These are phyloP conservation scores for Thereva unica DNA, from an alignment of 2,888 invertebrate genomes.

Conservation along the genomic window DNA sequence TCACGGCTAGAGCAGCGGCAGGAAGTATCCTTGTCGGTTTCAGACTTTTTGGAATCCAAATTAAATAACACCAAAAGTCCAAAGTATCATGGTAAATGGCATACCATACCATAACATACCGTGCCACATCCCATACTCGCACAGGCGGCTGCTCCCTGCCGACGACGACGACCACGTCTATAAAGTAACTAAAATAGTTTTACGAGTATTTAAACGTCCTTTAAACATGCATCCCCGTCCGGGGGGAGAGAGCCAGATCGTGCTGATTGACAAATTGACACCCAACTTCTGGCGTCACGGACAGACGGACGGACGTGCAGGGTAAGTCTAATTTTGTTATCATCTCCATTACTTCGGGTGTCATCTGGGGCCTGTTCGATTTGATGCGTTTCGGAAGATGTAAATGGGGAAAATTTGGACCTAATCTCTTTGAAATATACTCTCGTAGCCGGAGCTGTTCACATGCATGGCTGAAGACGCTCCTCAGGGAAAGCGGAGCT, in stretches of 20 bases:
- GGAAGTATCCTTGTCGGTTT: conserved; percentile 1
- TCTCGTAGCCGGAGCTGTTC: not conserved
- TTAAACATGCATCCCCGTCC: not conserved
- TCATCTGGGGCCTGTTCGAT: conserved; percentile 11
- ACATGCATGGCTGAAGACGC: not conserved
- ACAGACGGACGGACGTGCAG: too few species aligned
- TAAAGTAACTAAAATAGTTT: conserved; percentile 24
- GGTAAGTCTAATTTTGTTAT: conserved; percentile 14
- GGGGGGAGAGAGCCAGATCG: not conserved
- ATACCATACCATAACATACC: too few species aligned
- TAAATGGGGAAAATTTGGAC: conserved; percentile 4
- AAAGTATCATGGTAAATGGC: too few species aligned
- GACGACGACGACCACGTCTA: not conserved
- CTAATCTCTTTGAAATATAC: conserved; percentile 19
- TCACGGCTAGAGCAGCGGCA: not conserved
- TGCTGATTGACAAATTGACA: conserved; percentile 30
- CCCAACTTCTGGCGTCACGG: conserved; percentile 7
- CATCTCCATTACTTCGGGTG: conserved; percentile 7
- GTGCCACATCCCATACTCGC: too few species aligned
- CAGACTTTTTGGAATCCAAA: too few species aligned
- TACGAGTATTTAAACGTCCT: conserved; percentile 27
- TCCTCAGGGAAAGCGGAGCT: not conserved
- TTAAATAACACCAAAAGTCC: too few species aligned
- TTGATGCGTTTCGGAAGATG: conserved; percentile 9
- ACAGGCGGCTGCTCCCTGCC: too few species aligned